Conservation (phyloP, 1,140 invertebrate species). For the Heliconius hewitsoni region DNA sequence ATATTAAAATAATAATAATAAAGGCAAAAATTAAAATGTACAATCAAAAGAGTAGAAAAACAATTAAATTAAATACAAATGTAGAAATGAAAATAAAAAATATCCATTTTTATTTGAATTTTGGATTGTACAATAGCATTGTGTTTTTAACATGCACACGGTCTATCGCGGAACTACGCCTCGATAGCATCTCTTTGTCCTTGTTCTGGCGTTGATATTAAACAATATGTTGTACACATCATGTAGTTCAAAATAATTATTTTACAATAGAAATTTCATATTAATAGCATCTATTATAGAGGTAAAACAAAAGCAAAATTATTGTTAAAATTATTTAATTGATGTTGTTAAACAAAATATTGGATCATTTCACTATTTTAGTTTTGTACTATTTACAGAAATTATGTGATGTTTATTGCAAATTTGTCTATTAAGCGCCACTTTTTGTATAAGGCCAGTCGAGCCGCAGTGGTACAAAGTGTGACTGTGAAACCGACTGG, state of each 20-base stretch:
- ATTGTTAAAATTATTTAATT: too few relatives aligned
- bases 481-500: too few relatives aligned
- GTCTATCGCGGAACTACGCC: conserved; percentile 26
- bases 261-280: not conserved
- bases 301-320: not conserved
- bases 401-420: too few relatives aligned
- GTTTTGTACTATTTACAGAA: too few relatives aligned
- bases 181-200: conserved; percentile 19
- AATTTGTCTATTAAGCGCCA: too few relatives aligned
- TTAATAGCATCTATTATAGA: not conserved
- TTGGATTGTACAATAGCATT: conserved; percentile 20
- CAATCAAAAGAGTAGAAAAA: not conserved
- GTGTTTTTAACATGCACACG: conserved; percentile 28
- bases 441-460: too few relatives aligned
- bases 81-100: conserved; percentile 16
- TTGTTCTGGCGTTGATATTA: conserved; percentile 11
- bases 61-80: not conserved
- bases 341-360: too few relatives aligned
- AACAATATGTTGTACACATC: conserved; percentile 4
- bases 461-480: too few relatives aligned
- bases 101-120: not conserved
- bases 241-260: not conserved
- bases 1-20: too few relatives aligned
- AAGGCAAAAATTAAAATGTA: not conserved
- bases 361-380: too few relatives aligned